Base-by-base conservation (phyloP, 2,797 vertebrate species). In the Trachops cirrhosus region DNA sequence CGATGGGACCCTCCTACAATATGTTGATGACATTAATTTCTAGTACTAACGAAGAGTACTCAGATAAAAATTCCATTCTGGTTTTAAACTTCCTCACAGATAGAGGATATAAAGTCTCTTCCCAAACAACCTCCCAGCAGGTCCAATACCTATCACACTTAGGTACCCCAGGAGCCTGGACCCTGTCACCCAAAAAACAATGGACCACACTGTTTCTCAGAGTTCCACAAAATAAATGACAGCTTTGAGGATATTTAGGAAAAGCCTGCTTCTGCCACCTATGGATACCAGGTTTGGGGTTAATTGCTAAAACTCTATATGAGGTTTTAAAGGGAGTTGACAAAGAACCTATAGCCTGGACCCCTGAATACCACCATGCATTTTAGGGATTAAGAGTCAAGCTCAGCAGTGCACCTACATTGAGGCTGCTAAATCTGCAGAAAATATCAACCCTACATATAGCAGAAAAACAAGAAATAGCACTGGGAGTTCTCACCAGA, bases 221-320 rank as follows among this genome's bases (percentile, higher is more conserved):
- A 18, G 34, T 26, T 7, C 29, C 37, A 48, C 4, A 10, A n/a
- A 70, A 4, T 7, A 39, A 52, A 18, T 21, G 22, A 74, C 3
- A 57, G 9, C 39, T 41, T 4, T 0, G 0, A 24, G 37, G 4
- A 4, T 57, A 57, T 48, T 18, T 29, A n/a, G 64, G 59, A 19
- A 59, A 14, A 18, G 9, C 24, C 10, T 5, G 21, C 24, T 59
- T 82, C 48, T 82, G 67, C 16, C 6, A 1, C 24, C 34, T 48
- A 5, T 41, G 14, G 57, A 39, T 21, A 29, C 94, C 39, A 41
- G 48, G 39, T 21, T 29, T 64, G 14, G n/a, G 16, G 5, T 19
- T 48, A 24, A 75, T 11, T 24, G 57, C 21, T 15, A 74, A 86
- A 37, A 10, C 37, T 52, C 21, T 57, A 22, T n/a, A 34, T 9